Evolutionary conservation across 2,888 invertebrate genomes (phyloP), one percentile per base, ranked within the genome.

Genomic region (Timema podura): DNA sequence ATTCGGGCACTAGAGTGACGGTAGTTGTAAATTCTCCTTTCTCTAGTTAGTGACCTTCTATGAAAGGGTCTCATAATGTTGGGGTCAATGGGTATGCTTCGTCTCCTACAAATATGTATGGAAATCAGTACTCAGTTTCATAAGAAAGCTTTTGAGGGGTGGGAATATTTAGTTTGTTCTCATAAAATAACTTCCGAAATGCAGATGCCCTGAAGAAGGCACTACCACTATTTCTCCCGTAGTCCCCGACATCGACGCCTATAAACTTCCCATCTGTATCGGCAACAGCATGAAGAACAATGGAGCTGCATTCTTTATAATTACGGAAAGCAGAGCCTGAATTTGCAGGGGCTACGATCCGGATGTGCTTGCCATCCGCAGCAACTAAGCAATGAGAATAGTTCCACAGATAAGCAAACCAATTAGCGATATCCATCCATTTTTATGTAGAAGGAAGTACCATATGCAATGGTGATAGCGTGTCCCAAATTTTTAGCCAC

Each of bases 81-180:
- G 11, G 16, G 45, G 11, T 67, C 16, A 72, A 57, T 30, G 72
- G 70, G 65, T 70, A 72, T 8, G 72, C 72, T 67, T 70, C 72
- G 48, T 72, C 70, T 10, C 49, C 71, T 5, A 71, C 70, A 45
- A 70, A 70, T 45, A 47, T 65, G 61, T 67, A 64, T 13, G 65
- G 70, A 16, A 72, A 65, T 45, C 9, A 46, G 0, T 9, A 13
- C 9, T 54, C 16, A 6, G 5, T 6, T 65, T 51, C 9, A 8
- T 11, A 49, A 44, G 69, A 65, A 6, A 67, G 61, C 30, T 15
- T 48, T 10, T 48, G 48, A 9, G 15, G 10, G 11, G 16, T 7
- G 7, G 65, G 65, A 45, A 69, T 10, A 30, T 69, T 48, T 46
- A 69, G 49, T n/a, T 30, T 48, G 11, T 30, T 46, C 15, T 51